These are phyloP conservation scores for Automeris io DNA, from an alignment of 2,888 invertebrate genomes.

Conservation along the genomic window DNA sequence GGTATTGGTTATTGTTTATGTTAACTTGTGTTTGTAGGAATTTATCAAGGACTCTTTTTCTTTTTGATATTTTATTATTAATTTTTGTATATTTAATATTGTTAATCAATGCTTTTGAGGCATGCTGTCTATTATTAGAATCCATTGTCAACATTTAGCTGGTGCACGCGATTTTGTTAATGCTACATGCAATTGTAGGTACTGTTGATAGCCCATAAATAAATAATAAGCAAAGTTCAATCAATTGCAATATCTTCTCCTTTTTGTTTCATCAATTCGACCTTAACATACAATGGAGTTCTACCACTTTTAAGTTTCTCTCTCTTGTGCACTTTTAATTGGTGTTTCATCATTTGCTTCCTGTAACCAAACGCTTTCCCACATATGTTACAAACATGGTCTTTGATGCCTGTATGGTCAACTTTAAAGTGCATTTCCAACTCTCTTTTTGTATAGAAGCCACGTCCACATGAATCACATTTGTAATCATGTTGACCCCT, in stretches of 20 bases:
- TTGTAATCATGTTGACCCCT: slow-evolving; percentile 44
- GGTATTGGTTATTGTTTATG: no score
- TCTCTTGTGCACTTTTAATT: slow-evolving; percentile 58
- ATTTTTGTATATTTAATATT: no score
- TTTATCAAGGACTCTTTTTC: no score
- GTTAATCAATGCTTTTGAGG: no score
- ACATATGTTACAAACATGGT: slow-evolving; percentile 55
- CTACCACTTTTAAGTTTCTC: slow-evolving; percentile 52
- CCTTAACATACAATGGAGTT: slow-evolving; percentile 54
- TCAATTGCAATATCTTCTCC: slow-evolving; percentile 18
- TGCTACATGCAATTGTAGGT: background rate
- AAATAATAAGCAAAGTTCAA: background rate
- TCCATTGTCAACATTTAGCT: no score
- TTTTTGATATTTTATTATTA: no score
- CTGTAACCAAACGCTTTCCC: slow-evolving; percentile 62
- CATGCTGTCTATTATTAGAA: no score
- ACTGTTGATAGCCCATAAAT: background rate
- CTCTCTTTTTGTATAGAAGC: slow-evolving; percentile 49
- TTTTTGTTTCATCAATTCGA: slow-evolving; percentile 37
- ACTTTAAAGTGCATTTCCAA: slow-evolving; percentile 59
- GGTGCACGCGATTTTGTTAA: no score
- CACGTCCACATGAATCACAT: slow-evolving; percentile 53
- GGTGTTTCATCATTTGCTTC: slow-evolving; percentile 68
- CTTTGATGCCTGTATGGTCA: slow-evolving; percentile 57
- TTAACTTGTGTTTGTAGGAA: no score